Evolutionary conservation across 1,140 invertebrate genomes (phyloP).

Genomic region (Drosophila nebulosa): DNA sequence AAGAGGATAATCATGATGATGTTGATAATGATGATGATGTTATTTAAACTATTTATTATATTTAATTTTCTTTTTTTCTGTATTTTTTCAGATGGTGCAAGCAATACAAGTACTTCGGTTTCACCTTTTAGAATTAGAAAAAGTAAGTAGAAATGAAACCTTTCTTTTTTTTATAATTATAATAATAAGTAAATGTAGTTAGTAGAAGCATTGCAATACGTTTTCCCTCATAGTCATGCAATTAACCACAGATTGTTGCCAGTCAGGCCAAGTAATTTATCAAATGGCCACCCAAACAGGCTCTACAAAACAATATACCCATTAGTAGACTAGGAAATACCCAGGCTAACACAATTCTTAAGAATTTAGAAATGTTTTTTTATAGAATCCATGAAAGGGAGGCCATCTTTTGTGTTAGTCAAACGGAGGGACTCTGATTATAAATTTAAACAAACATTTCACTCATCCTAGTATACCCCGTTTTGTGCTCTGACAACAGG

Average conservation of each 20-base stretch:
- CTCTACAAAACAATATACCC: constrained; percentile 17
- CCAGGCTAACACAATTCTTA: too few species aligned
- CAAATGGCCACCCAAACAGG: constrained; percentile 65
- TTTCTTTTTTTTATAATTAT: background rate
- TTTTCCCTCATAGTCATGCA: constrained; percentile 35
- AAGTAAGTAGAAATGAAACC: constrained; percentile 90
- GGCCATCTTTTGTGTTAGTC: too few species aligned
- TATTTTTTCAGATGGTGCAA: constrained; percentile 98
- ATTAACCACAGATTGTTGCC: constrained; percentile 21
- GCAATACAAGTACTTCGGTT: constrained; percentile 99
- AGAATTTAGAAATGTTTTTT: too few species aligned
- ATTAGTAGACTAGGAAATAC: background rate
- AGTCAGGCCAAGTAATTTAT: constrained; percentile 43
- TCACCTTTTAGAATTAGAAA: constrained; percentile 99
- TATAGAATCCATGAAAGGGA: too few species aligned
- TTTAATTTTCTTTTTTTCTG: constrained; percentile 28
- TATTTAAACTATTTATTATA: background rate
- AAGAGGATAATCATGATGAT: background rate
- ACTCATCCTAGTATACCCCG: background rate
- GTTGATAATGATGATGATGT: background rate
- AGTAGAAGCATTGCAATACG: constrained; percentile 38
- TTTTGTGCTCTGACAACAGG: background rate
- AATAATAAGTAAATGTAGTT: background rate
- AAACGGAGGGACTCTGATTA: too few species aligned
- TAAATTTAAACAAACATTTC: too few species aligned